Conservation (phyloP, 2,888 invertebrate genomes). For the Coronaproctus castanopsis region DNA sequence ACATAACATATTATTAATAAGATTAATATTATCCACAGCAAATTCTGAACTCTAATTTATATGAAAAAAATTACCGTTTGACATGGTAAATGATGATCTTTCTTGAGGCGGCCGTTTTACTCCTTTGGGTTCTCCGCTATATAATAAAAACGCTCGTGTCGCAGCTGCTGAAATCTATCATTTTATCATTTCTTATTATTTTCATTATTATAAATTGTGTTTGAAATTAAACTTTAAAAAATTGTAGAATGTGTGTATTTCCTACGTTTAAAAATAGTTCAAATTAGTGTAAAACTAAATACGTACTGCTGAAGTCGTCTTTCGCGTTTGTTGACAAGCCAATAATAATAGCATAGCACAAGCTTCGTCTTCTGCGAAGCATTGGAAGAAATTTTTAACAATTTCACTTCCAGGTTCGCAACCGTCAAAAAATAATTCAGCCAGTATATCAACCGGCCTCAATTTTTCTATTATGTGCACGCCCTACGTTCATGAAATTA, state of each 20-base stretch:
- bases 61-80: too few species aligned
- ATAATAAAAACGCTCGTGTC: constrained; percentile 73
- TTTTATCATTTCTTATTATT: too few species aligned
- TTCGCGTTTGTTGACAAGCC: constrained; percentile 44
- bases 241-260: too few species aligned
- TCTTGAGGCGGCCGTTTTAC: not conserved
- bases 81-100: too few species aligned
- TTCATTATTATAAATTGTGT: too few species aligned
- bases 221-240: too few species aligned
- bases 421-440: constrained; percentile 57
- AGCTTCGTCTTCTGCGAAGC: constrained; percentile 66
- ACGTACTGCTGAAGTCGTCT: not conserved
- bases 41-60: too few species aligned
- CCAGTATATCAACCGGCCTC: constrained; percentile 70
- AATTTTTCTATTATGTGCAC: constrained; percentile 64
- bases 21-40: too few species aligned
- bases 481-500: too few species aligned
- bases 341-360: constrained; percentile 72
- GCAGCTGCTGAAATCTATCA: constrained; percentile 31
- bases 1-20: too few species aligned
- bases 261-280: too few species aligned
- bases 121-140: constrained; percentile 52
- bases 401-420: constrained; percentile 70
- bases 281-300: too few species aligned
- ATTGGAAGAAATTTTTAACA: constrained; percentile 65